These are phyloP conservation scores for Pseudanteris insignis DNA, from an alignment of 2,888 invertebrate genomes.

Conservation along the genomic window DNA sequence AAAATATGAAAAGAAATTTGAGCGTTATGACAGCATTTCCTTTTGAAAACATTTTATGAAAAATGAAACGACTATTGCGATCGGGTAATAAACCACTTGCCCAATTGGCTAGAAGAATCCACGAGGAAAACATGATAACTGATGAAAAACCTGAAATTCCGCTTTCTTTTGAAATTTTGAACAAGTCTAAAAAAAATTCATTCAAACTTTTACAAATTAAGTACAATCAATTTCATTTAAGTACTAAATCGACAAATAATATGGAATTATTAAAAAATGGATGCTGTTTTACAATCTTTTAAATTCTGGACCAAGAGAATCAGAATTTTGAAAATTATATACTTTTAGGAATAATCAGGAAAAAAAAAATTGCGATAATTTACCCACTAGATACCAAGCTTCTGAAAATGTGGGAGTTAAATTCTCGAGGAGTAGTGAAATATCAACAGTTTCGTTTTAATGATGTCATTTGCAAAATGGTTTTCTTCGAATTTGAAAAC, in stretches of 20 bases:
- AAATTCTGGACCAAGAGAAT: too few species aligned
- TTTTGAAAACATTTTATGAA: conserved; percentile 6
- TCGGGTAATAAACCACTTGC: conserved; percentile 21
- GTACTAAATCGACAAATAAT: conserved; percentile 8
- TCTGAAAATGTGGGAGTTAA: too few species aligned
- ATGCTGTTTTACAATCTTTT: conserved; percentile 3
- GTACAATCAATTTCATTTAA: conserved; percentile 7
- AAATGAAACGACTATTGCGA: conserved; percentile 1
- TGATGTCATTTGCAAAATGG: too few species aligned
- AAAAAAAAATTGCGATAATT: too few species aligned
- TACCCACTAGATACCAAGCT: too few species aligned
- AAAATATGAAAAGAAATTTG: conserved; percentile 9
- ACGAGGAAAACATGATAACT: conserved; percentile 1
- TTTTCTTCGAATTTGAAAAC: too few species aligned
- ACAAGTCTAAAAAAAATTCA: neutral
- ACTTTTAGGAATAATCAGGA: too few species aligned
- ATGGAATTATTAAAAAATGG: conserved; percentile 8
- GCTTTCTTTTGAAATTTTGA: conserved; percentile 6
- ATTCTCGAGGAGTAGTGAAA: too few species aligned
- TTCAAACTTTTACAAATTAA: conserved; percentile 1
- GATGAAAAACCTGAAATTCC: conserved; percentile 17
- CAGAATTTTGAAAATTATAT: too few species aligned
- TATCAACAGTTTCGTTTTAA: too few species aligned
- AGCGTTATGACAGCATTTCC: conserved; percentile 11
- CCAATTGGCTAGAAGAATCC: conserved; percentile 6